Percentiles rank a stretch among this genome's conserved stretches.
These are phyloP conservation scores for Heliconius congener DNA, from an alignment of 1,140 invertebrate species.

Conservation along the genomic window DNA sequence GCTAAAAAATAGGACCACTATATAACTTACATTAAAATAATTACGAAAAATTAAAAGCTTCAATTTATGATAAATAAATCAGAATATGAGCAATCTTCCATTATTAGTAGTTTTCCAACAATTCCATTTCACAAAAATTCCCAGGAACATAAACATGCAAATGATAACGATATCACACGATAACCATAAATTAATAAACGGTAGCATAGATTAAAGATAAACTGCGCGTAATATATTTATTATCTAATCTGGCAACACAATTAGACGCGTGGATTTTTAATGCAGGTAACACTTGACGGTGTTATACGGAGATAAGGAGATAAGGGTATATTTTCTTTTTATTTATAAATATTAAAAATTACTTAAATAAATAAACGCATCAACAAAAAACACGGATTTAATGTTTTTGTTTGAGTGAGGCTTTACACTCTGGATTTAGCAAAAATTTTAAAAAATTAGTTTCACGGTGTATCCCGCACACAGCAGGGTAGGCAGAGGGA, in stretches of 20 bases:
- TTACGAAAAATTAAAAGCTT: too few relatives aligned
- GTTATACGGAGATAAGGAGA: not conserved
- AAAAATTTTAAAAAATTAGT: too few relatives aligned
- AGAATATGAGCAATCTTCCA: too few relatives aligned
- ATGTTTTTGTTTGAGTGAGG: too few relatives aligned
- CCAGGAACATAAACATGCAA: slow-evolving; percentile 11
- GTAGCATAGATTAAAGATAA: slow-evolving; percentile 54
- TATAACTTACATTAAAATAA: too few relatives aligned
- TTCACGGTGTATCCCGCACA: too few relatives aligned
- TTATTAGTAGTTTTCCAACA: too few relatives aligned
- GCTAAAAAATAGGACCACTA: too few relatives aligned
- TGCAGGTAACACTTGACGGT: slow-evolving; percentile 47
- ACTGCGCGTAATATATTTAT: slow-evolving; percentile 28
- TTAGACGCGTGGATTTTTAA: slow-evolving; percentile 57
- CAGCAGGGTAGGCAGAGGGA: too few relatives aligned
- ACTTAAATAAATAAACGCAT: not conserved
- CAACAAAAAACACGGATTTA: not conserved
- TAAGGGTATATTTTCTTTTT: not conserved
- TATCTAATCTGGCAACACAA: slow-evolving; percentile 66
- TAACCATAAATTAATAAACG: slow-evolving; percentile 65
- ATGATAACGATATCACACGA: slow-evolving; percentile 37
- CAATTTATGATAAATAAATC: too few relatives aligned
- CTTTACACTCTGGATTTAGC: too few relatives aligned
- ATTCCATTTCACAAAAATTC: not conserved
- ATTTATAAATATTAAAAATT: not conserved